These are phyloP conservation scores for Alcedo atthis DNA, from an alignment of 2,797 vertebrate genomes.

Conservation along the genomic window DNA sequence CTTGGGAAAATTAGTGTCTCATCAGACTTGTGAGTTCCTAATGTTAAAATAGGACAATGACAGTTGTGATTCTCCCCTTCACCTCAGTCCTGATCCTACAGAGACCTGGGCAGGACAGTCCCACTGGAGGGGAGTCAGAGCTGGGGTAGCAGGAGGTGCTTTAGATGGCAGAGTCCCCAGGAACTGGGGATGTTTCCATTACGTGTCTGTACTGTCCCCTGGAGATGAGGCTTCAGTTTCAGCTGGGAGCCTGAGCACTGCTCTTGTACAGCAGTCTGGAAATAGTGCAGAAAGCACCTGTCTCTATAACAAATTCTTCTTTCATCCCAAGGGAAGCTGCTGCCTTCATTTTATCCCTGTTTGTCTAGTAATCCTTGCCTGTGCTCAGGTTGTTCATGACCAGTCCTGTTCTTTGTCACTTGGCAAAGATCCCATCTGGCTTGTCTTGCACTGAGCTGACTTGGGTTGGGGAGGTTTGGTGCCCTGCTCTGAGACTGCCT, in stretches of 20 bases:
- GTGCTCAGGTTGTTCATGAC: background rate
- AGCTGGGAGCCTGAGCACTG: background rate
- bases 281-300: background rate
- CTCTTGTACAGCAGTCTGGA: background rate
- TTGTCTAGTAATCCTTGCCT: background rate
- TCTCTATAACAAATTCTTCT: background rate
- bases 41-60: background rate
- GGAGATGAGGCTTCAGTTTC: background rate
- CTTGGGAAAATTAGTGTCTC: background rate
- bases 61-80: background rate
- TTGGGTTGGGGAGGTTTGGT: background rate
- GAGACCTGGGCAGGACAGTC: background rate
- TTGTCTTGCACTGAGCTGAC: background rate
- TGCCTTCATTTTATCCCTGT: background rate
- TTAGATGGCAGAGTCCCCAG: background rate
- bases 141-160: background rate
- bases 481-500: background rate
- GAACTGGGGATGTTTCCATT: background rate
- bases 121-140: background rate
- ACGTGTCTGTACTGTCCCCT: no score
- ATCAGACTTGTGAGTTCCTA: background rate
- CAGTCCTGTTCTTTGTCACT: no score
- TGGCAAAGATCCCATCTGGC: no score
- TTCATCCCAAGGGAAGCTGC: background rate
- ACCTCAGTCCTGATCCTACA: background rate